Conservation (phyloP, 2,113 vertebrate genomes). For the Plotosus lineatus region DNA sequence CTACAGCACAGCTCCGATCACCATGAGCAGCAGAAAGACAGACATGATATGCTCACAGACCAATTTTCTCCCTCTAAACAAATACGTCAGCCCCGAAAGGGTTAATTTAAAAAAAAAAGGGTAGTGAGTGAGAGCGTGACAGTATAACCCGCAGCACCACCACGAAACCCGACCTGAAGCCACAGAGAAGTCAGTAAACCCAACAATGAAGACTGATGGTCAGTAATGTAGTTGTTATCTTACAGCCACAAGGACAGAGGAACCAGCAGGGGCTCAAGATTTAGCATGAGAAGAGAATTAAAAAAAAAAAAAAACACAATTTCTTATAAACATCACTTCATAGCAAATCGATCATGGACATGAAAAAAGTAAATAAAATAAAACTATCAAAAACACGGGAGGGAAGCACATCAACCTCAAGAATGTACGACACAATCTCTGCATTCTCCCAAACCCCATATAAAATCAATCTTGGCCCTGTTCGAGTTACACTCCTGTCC, state of each 20-base stretch:
- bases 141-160: constrained; percentile 11
- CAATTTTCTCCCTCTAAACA: background rate
- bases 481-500: constrained; percentile 37
- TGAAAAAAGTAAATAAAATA: background rate
- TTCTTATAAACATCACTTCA: background rate
- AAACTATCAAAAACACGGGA: background rate
- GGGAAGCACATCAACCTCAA: background rate
- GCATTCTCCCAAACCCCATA: background rate
- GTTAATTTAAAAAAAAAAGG: too few species aligned
- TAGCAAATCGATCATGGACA: background rate
- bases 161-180: constrained; percentile 23
- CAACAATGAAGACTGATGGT: constrained; percentile 46
- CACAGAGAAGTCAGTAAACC: constrained; percentile 27
- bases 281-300: background rate
- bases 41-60: background rate
- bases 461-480: background rate
- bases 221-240: constrained; percentile 54
- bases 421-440: constrained; percentile 2
- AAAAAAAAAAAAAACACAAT: constrained; percentile 16
- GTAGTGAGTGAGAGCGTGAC: background rate
- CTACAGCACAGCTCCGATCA: background rate
- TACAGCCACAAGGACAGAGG: constrained; percentile 20
- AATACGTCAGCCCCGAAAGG: background rate
- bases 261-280: constrained; percentile 27
- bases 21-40: background rate